phyloP scores from a whole-genome alignment of 2,113 vertebrate genomes.

The Formicarius rufipectus region DNA sequence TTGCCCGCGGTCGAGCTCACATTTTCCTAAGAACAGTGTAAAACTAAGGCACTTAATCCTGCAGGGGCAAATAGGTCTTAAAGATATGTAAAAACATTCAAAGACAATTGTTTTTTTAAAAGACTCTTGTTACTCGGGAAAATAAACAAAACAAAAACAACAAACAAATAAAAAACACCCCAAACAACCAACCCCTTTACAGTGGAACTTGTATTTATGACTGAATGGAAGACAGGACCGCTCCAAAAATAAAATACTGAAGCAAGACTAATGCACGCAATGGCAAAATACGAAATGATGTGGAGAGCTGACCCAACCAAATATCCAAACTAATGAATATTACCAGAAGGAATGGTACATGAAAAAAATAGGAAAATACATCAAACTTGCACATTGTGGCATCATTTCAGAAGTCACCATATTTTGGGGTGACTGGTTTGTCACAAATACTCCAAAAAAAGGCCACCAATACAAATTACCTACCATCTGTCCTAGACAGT shows the following conservation, averaged over 20 bases:
- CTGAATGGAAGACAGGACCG: neutral
- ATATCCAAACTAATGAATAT: neutral
- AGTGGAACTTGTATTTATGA: neutral
- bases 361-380: neutral
- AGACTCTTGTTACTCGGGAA: neutral
- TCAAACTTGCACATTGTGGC: neutral
- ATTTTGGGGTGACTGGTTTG: neutral
- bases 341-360: neutral
- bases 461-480: neutral
- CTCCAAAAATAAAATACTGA: neutral
- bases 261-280: neutral
- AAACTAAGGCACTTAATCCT: neutral
- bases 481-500: neutral
- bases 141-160: neutral
- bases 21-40: neutral
- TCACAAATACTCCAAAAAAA: neutral
- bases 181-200: neutral
- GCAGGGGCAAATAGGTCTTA: neutral
- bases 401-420: neutral
- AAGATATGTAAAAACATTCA: neutral
- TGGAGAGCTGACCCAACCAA: neutral
- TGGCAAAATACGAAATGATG: neutral
- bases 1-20: too few relatives aligned
- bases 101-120: neutral
- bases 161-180: too few relatives aligned